Percentiles rank a stretch among this genome's conserved stretches.
These are phyloP conservation scores for Lasioglossum albipes DNA, from an alignment of 1,140 invertebrate species.

Conservation along the genomic window DNA sequence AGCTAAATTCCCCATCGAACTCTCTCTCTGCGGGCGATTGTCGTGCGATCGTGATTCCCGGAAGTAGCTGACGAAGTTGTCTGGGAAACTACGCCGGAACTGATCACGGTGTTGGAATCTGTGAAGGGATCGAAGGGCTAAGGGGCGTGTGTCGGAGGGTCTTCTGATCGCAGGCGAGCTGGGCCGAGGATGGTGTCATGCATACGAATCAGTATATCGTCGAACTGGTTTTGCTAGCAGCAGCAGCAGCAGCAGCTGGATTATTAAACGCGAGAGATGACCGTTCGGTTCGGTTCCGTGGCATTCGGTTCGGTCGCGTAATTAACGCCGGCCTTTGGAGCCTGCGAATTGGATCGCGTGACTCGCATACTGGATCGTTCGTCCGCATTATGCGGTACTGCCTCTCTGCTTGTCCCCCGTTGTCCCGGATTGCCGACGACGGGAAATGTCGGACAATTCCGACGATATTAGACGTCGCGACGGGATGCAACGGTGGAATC, in stretches of 20 bases:
- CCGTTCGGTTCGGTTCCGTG: neutral
- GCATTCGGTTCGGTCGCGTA: neutral
- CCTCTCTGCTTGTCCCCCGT: neutral
- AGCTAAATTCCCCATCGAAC: no score
- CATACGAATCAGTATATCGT: neutral
- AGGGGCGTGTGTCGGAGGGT: neutral
- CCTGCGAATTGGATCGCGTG: neutral
- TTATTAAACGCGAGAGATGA: slow-evolving; percentile 1
- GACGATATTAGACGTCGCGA: no score
- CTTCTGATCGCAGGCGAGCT: neutral
- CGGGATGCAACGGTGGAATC: no score
- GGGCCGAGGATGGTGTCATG: neutral
- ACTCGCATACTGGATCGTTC: neutral
- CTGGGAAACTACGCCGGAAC: neutral
- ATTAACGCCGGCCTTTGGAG: neutral
- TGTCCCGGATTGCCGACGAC: no score
- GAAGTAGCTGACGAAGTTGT: neutral
- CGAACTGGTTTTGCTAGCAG: neutral
- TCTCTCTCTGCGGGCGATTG: no score
- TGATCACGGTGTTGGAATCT: neutral
- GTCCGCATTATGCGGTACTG: neutral
- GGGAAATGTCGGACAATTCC: no score
- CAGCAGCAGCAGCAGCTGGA: neutral
- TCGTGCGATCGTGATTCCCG: neutral
- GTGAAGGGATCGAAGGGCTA: no score